Evolutionary conservation across 1,140 invertebrate species (phyloP).

Genomic region (Ceratina calcarata): DNA sequence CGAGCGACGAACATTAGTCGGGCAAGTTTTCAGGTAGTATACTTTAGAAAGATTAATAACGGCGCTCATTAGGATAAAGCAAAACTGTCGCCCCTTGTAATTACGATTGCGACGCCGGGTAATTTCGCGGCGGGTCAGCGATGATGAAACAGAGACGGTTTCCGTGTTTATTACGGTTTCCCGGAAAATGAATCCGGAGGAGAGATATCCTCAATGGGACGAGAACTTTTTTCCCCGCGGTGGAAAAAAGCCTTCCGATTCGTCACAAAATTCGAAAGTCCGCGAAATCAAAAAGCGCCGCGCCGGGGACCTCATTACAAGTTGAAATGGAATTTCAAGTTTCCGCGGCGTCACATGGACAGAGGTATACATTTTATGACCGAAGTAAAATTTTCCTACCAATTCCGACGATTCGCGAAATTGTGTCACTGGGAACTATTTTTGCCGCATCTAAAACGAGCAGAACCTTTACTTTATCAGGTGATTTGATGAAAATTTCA

Average conservation of each 20-base stretch:
- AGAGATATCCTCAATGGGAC: not conserved
- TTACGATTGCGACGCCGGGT: too few species aligned
- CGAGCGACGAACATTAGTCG: not conserved
- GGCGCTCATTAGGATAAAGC: not conserved
- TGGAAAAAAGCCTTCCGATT: not conserved
- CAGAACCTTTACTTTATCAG: too few species aligned
- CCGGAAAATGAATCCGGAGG: not conserved
- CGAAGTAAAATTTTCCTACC: not conserved
- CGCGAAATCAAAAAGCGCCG: not conserved
- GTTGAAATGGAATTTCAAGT: slow-evolving; percentile 35
- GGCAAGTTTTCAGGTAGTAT: not conserved
- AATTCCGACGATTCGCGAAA: too few species aligned
- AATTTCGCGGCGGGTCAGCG: too few species aligned
- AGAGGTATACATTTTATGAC: not conserved
- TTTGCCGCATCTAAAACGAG: too few species aligned
- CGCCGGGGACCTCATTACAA: slow-evolving; percentile 28
- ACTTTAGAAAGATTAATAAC: not conserved
- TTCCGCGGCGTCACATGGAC: not conserved
- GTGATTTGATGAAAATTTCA: too few species aligned
- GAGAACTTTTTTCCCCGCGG: not conserved
- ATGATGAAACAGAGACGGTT: not conserved
- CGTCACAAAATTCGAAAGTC: slow-evolving; percentile 14
- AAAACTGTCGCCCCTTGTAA: too few species aligned
- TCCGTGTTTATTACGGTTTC: not conserved
- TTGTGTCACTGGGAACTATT: too few species aligned